A percentile compares a stretch with the other conserved stretches of the same genome.
These are phyloP conservation scores for Araneus ventricosus DNA, from an alignment of 1,140 invertebrate genomes.

Conservation along the genomic window DNA sequence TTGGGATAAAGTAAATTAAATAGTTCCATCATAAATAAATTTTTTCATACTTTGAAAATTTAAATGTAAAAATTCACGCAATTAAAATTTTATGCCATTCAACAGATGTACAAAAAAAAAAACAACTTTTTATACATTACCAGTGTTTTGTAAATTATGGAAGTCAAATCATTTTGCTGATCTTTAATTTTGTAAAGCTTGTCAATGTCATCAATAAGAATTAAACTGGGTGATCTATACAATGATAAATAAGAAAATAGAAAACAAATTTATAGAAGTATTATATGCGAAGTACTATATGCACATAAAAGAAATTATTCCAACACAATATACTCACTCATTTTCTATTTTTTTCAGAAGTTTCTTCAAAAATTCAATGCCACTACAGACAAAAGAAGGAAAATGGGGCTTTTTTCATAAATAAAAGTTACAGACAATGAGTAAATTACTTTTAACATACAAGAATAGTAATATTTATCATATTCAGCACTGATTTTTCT, in stretches of 20 bases:
- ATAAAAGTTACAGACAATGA: not conserved
- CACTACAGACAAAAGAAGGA: not conserved
- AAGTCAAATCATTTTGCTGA: not conserved
- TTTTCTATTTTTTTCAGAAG: not conserved
- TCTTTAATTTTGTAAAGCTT: not conserved
- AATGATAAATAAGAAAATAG: not conserved
- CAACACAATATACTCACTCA: not conserved
- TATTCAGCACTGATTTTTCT: too few relatives aligned
- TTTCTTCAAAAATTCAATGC: not conserved
- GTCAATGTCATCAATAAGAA: slow-evolving; percentile 90
- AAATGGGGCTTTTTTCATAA: too few relatives aligned
- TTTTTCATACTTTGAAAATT: too few relatives aligned
- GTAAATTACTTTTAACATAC: too few relatives aligned
- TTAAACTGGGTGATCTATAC: slow-evolving; percentile 84
- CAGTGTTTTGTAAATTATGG: not conserved
- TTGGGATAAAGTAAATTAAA: too few relatives aligned
- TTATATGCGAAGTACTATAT: not conserved
- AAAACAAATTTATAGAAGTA: not conserved
- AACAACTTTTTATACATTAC: not conserved
- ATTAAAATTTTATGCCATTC: too few relatives aligned
- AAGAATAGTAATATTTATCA: too few relatives aligned
- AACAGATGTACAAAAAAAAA: not conserved
- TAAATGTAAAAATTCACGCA: too few relatives aligned
- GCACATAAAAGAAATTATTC: not conserved
- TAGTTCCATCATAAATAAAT: too few relatives aligned